Base-by-base conservation (phyloP, 2,888 invertebrate species). In the Prionchulus punctatus region DNA sequence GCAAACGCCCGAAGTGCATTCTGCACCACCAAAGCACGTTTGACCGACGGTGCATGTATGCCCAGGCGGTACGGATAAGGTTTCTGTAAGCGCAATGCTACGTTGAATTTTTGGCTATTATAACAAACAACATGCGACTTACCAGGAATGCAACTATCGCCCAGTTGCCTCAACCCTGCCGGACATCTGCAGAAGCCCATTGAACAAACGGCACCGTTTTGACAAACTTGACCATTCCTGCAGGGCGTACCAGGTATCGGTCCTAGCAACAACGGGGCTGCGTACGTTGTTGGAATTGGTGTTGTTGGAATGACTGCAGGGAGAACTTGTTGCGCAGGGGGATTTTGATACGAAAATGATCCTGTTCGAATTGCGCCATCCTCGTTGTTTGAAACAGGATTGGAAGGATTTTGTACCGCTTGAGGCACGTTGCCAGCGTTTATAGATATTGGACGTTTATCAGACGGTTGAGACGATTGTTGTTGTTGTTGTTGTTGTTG, bases 1-100 rank as follows among this genome's bases (percentile, higher is more conserved):
- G 53, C 68, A 68, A 25, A 62, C 61, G 4, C 65, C 65, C 36
- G 63, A 60, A 15, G 59, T 36, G 51, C 62, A 65, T 23, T 56
- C 53, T 1, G 63, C 61, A 30, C 65, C 65, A 28, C 51, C 51
- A 1, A 54, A 26, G 54, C 59, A 59, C 4, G 30, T 18, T 26
- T 59, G 56, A 18, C 58, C 58, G 12, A 45, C 27, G 18, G 36
- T 2, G 43, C 59, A 59, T 4, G 27, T 1, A 1, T 53, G 48
- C 7, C 53, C 58, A 2, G 59, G 58, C 12, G 1, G 7, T 28
- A 54, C 50, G 26, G 27, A 53, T 7, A 53, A 2, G 26, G 12
- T 26, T 30, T 49, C 28, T 28, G 28, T 28, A 49, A 30, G 30
- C 4, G 23, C 18, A 12, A 7, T 7, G 36, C 36, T 18, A 36